phyloP scores from a whole-genome alignment of 2,888 invertebrate species.

The Ectobius pallidus region DNA sequence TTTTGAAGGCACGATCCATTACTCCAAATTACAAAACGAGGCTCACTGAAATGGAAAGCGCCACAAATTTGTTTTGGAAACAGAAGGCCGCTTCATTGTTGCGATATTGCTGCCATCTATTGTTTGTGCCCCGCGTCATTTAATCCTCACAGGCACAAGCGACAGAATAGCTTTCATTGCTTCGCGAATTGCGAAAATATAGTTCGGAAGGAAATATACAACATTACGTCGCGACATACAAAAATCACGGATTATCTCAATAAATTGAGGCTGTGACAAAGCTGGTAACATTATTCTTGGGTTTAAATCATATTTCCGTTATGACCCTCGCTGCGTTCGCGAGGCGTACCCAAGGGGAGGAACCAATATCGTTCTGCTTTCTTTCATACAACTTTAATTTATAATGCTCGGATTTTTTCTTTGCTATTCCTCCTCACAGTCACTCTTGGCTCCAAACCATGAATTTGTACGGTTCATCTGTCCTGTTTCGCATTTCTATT shows the following conservation, averaged over 20 bases:
- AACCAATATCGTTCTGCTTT: too few relatives aligned
- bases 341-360: too few relatives aligned
- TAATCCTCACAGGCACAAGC: not conserved
- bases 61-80: too few relatives aligned
- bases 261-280: conserved; percentile 10
- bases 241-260: not conserved
- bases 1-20: too few relatives aligned
- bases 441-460: too few relatives aligned
- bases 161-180: not conserved
- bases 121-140: not conserved
- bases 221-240: not conserved
- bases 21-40: too few relatives aligned
- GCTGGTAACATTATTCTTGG: not conserved
- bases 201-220: not conserved
- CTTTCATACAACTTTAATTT: too few relatives aligned
- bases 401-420: too few relatives aligned
- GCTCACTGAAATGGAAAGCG: too few relatives aligned
- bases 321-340: too few relatives aligned
- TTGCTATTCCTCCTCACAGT: too few relatives aligned
- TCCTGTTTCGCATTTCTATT: not conserved
- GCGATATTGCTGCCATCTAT: not conserved
- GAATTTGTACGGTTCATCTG: too few relatives aligned
- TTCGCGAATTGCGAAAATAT: not conserved
- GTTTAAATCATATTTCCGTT: not conserved
- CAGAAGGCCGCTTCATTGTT: not conserved